Evolutionary conservation across 2,797 vertebrate species (phyloP), one percentile per base, ranked within the genome.

Genomic region (Sebastes kiyomatsui): DNA sequence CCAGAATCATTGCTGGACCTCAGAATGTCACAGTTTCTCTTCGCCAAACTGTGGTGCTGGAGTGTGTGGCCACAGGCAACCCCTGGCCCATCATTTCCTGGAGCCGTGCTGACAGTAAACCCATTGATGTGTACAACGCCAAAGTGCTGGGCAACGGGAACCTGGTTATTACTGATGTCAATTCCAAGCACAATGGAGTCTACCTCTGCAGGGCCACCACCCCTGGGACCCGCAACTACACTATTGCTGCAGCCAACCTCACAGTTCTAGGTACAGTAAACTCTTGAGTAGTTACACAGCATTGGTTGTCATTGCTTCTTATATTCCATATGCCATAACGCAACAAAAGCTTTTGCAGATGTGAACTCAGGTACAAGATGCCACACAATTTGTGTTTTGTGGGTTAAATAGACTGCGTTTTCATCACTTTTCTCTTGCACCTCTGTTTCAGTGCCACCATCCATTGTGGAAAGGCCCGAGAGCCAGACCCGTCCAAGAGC

Each of bases 51-150:
- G 96, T 96, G 67, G 96, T 99, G 71, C 87, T 99, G 88, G 99
- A 99, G 92, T 99, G 99, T 75, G 88, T 98, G 76, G 98, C 99
- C 82, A 97, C 96, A 6, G 99, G 99, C 59, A 97, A 96, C 81
- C 98, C 99, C 59, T 96, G 95, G 75, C 99, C 99, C 42, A 96
- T 99, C 86, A 96, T 99, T 91, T 99, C 99, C 70, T 99, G 99
- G 99, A 99, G 98, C 89, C 97, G 96, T 9, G 95, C 86, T 83
- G 99, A 99, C 92, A 97, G 97, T 61, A 97, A 97, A 91, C 96
- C 99, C 87, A 99, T 99, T 3, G 98, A 99, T 1, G 98, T 99
- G 69, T 99, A 98, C 91, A 97, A 97, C 25, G 97, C 98, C 4
- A 97, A 96, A 30, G 97, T 99, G 5, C 94, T 99, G 64, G 99